Evolutionary conservation across 1,140 invertebrate genomes (phyloP), one percentile per base, ranked within the genome.

Genomic region (Diploscapter pachys): DNA sequence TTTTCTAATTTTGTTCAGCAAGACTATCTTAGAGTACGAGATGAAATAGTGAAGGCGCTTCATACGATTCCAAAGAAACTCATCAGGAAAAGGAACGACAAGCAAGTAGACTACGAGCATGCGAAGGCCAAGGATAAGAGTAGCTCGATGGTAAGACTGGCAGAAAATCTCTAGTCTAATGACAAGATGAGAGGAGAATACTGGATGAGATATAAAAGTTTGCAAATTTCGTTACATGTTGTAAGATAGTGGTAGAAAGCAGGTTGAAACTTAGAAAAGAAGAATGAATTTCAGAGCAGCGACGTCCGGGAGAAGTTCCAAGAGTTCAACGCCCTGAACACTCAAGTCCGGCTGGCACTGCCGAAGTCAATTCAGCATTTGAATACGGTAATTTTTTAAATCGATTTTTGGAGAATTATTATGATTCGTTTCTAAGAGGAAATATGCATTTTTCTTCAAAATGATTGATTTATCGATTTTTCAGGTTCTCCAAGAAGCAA

Each of bases 41-140:
- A 71, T 71, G 74, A 71, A 11, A 71, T 76, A 51, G 74, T 71
- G 49, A 70, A 71, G 69, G 74, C 74, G 31, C 54, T 76, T 52
- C 48, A 69, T n/a, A 64, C 49, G 51, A 76, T 76, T 71, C 74
- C 74, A 49, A 76, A 76, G 61, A 63, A 70, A 54, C 50, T 76
- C 1, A 76, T 76, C 13, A 70, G 66, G 62, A 76, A 76, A 56
- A 55, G 74, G 48, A 71, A 76, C 54, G 74, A 76, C 50, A 76
- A 76, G 50, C 13, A 71, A 57, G 65, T 76, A 63, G 74, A 76
- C n/a, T 76, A 56, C 13, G 73, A 74, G 54, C 57, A 65, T 8
- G 64, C 64, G 13, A 62, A 64, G 48, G 52, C 73, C 8, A 68
- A 74, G 50, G 66, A 74, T n/a, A 74, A 69, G 66, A 55, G 73